Base-by-base conservation (phyloP, 2,113 vertebrate species). In the Lepidothrix coronata region DNA sequence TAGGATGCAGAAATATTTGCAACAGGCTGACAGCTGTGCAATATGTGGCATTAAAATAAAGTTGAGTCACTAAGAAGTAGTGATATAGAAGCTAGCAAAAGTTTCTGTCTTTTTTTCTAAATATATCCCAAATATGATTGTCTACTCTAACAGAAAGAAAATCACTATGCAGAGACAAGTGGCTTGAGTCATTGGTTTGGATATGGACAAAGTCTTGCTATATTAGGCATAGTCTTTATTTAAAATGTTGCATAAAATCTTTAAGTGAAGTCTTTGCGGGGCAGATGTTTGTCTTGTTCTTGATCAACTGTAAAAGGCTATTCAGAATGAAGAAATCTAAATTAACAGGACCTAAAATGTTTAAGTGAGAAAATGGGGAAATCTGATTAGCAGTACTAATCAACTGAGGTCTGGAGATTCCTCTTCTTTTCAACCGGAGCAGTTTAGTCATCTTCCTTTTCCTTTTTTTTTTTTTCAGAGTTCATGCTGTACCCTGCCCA, bases 31-130 rank as follows among this genome's bases (percentile, higher is more conserved):
- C 75, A 93, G 79, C 73, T 97, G 83, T 78, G 52, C 63, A 78
- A 57, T 81, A 52, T 68, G 18, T 89, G 61, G 31, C 85, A 71
- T 81, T 24, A 4, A 95, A 96, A 96, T 96, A 94, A 96, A 95
- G 39, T 11, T 90, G 65, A 94, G 85, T 94, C 31, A 72, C 78
- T 81, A 78, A 96, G 90, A 83, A 71, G 49, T 61, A 81, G 58
- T 76, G 82, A 85, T 91, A 78, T 78, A 86, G 68, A 89, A 93
- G 61, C 33, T 81, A 94, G 90, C 35, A 93, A 52, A 94, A 70
- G 46, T 85, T 96, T 81, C 33, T 91, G 62, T 92, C 57, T 91
- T 91, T 94, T 88, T 91, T 79, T 16, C 39, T 74, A 74, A 88
- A 28, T 24, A 43, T 41, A 73, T 48, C 33, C n/a, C 51, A 76